phyloP scores from a whole-genome alignment of 30 jellyfish, hydroid and myxozoan genomes.

The Aurelia aurita region DNA sequence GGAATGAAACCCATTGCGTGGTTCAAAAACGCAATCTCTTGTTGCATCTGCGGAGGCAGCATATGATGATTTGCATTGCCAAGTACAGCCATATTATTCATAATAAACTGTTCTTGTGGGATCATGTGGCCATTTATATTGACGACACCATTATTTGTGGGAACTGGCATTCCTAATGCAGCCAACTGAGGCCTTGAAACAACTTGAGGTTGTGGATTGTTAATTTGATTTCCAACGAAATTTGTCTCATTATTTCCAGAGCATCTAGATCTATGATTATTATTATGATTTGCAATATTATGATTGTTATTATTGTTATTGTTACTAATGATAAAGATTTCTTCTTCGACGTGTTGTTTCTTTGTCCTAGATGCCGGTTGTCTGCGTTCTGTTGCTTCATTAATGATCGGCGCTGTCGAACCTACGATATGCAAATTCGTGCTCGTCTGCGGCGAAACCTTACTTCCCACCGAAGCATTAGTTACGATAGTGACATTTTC shows the following conservation, averaged over 20 bases:
- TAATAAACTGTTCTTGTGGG: slow-evolving; percentile 83
- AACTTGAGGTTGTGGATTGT: slow-evolving; percentile 46
- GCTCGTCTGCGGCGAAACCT: neutral
- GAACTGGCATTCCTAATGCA: slow-evolving; percentile 33
- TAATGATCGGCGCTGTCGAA: neutral
- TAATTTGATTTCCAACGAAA: slow-evolving; percentile 3
- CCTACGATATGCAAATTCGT: neutral
- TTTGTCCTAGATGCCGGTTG: slow-evolving; percentile 9
- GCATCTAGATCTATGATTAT: neutral
- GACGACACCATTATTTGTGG: slow-evolving; percentile 62
- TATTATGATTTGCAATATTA: slow-evolving; percentile 17
- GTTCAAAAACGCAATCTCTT: slow-evolving; percentile 88
- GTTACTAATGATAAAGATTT: slow-evolving; percentile 7
- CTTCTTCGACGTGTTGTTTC: slow-evolving; percentile 42
- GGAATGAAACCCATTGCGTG: slow-evolving; percentile 95
- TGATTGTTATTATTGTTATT: slow-evolving; percentile 18
- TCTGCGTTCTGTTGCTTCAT: neutral
- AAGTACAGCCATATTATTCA: slow-evolving; percentile 83
- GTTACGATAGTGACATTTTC: slow-evolving; percentile 35
- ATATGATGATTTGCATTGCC: slow-evolving; percentile 69
- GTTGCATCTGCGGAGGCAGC: slow-evolving; percentile 86
- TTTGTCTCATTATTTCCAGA: slow-evolving; percentile 19
- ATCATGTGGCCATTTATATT: slow-evolving; percentile 60
- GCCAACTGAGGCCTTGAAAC: slow-evolving; percentile 49
- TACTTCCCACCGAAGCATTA: neutral